These are phyloP conservation scores for Gobio occitaniae DNA, from an alignment of 2,797 vertebrate species.

Conservation along the genomic window DNA sequence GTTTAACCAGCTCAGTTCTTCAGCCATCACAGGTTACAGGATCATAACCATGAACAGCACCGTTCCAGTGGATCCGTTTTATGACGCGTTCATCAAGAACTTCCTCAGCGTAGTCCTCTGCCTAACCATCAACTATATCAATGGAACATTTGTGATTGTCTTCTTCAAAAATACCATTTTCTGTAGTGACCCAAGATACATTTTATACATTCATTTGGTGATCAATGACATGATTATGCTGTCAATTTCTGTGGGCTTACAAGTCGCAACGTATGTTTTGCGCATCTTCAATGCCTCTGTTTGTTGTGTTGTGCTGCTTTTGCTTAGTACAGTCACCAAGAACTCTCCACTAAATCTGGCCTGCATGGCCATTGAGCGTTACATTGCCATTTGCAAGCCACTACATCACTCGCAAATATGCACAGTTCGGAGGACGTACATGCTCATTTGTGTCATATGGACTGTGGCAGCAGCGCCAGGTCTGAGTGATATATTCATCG, in stretches of 20 bases:
- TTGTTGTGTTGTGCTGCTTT: slow-evolving; percentile 62
- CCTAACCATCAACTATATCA: slow-evolving; percentile 65
- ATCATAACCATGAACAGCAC: slow-evolving; percentile 64
- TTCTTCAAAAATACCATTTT: slow-evolving; percentile 63
- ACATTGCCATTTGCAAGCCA: slow-evolving; percentile 68
- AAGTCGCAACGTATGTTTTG: slow-evolving; percentile 53
- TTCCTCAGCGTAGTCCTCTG: slow-evolving; percentile 57
- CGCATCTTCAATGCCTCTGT: neutral
- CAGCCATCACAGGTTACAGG: neutral
- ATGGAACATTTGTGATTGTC: slow-evolving; percentile 65
- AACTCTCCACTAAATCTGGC: slow-evolving; percentile 69
- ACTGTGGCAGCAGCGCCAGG: slow-evolving; percentile 5
- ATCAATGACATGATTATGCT: slow-evolving; percentile 72
- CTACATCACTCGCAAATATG: slow-evolving; percentile 68
- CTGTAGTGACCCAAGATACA: slow-evolving; percentile 66
- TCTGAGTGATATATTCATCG: slow-evolving; percentile 59
- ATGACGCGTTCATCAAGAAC: slow-evolving; percentile 56
- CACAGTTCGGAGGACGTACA: slow-evolving; percentile 62
- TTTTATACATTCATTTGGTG: slow-evolving; percentile 72
- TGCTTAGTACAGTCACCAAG: slow-evolving; percentile 30
- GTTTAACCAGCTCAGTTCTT: neutral
- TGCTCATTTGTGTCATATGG: slow-evolving; percentile 64
- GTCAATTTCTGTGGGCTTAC: slow-evolving; percentile 52
- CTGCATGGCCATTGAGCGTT: slow-evolving; percentile 67
- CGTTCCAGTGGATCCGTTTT: slow-evolving; percentile 44